phyloP scores from a whole-genome alignment of 2,797 vertebrate genomes.

The Phoeniculus purpureus region DNA sequence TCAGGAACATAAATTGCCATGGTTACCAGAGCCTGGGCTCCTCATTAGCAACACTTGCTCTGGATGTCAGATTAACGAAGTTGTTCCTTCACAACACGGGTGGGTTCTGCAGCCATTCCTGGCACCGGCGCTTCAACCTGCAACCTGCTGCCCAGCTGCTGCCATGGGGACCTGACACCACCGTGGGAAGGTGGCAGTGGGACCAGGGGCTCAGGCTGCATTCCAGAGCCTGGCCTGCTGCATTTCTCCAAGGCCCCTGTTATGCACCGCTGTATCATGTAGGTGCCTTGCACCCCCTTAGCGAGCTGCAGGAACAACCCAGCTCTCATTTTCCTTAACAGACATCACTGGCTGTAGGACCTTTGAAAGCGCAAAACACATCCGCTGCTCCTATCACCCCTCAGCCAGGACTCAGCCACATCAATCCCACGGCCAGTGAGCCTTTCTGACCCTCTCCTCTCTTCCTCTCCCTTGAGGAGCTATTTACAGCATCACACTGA shows the following conservation, averaged over 20 bases:
- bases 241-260: not conserved
- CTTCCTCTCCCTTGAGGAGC: not conserved
- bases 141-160: not conserved
- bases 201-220: not conserved
- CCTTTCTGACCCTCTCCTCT: not conserved
- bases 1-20: slow-evolving; percentile 70
- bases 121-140: not conserved
- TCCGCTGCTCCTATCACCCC: not conserved
- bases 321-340: not conserved
- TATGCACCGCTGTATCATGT: not conserved
- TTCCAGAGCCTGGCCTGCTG: not conserved
- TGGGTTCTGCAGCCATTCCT: not conserved
- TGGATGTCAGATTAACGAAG: slow-evolving; percentile 64
- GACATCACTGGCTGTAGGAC: not conserved
- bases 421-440: not conserved
- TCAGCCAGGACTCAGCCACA: not conserved
- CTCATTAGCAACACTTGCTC: slow-evolving; percentile 67
- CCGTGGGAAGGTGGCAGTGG: not conserved
- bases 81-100: slow-evolving; percentile 14
- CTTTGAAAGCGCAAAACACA: not conserved
- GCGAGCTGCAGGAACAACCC: not conserved
- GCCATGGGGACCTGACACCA: not conserved
- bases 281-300: not conserved
- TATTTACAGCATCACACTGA: slow-evolving; percentile 19
- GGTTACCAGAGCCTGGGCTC: slow-evolving; percentile 67